Evolutionary conservation across 2,888 invertebrate genomes (phyloP).

Genomic region (Pammene fasciana): DNA sequence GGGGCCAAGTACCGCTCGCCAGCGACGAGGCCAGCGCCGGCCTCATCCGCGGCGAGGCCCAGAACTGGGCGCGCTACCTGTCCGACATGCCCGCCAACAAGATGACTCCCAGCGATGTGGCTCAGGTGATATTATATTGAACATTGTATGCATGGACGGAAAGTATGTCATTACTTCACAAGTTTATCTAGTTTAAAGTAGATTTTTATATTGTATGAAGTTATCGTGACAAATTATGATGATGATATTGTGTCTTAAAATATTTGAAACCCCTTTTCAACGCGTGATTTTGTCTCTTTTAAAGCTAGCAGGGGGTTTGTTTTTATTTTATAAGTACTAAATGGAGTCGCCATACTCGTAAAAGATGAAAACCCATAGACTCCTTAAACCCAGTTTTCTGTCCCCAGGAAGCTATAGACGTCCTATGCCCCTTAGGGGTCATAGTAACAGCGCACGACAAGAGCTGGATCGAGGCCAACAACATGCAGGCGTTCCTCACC

Average conservation of each 20-base stretch:
- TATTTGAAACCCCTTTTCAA: too few species aligned
- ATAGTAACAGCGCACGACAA: slow-evolving; percentile 81
- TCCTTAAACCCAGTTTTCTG: too few species aligned
- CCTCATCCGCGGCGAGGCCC: slow-evolving; percentile 85
- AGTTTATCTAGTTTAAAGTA: too few species aligned
- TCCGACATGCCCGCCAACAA: slow-evolving; percentile 90
- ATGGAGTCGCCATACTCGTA: too few species aligned
- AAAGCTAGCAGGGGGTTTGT: too few species aligned
- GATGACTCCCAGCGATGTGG: slow-evolving; percentile 90
- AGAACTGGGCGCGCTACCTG: slow-evolving; percentile 89
- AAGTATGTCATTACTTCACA: too few species aligned
- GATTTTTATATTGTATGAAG: too few species aligned
- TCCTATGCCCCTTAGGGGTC: slow-evolving; percentile 84
- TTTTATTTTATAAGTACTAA: too few species aligned
- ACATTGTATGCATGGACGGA: too few species aligned
- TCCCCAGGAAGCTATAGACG: slow-evolving; percentile 80
- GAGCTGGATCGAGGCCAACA: slow-evolving; percentile 85
- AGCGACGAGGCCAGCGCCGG: slow-evolving; percentile 82
- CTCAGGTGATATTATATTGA: slow-evolving; percentile 66
- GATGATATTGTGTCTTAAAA: too few species aligned
- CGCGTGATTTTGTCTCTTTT: too few species aligned
- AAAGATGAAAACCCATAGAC: background rate
- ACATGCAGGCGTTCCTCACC: slow-evolving; percentile 86
- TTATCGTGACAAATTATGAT: too few species aligned
- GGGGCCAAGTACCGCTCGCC: slow-evolving; percentile 6